Conservation (phyloP, 2,797 vertebrate genomes). For the Neosilurus hyrtlii region DNA sequence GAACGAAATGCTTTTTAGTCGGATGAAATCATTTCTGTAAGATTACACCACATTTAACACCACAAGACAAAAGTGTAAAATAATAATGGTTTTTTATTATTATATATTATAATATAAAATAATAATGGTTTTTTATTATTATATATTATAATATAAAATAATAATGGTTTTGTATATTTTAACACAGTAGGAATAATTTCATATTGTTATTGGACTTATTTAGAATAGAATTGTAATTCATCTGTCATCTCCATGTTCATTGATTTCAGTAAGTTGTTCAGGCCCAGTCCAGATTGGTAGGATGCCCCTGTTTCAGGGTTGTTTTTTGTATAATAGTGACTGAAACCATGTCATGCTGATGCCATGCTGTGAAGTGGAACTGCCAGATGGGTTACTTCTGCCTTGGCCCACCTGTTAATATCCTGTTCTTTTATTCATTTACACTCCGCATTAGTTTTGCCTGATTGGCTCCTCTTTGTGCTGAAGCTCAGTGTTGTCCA, state of each 20-base stretch:
- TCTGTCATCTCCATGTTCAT: background rate
- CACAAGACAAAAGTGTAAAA: background rate
- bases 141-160: background rate
- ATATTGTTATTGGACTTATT: background rate
- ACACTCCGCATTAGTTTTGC: slow-evolving; percentile 65
- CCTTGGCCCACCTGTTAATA: slow-evolving; percentile 23
- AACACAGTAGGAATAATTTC: background rate
- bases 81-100: background rate
- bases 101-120: too few species aligned
- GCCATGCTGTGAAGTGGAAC: slow-evolving; percentile 47
- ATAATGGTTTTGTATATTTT: background rate
- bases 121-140: too few species aligned
- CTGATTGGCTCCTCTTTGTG: slow-evolving; percentile 65
- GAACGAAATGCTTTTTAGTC: too few species aligned
- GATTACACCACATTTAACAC: too few species aligned
- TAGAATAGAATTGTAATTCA: background rate
- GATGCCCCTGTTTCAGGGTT: background rate
- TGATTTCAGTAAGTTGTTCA: background rate
- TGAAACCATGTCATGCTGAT: slow-evolving; percentile 23
- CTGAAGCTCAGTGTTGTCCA: slow-evolving; percentile 60
- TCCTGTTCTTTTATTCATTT: slow-evolving; percentile 36
- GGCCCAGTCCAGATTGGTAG: background rate
- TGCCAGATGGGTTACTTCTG: slow-evolving; percentile 26
- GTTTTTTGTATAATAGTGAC: background rate
- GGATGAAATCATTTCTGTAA: too few species aligned